These are phyloP conservation scores for Atlantisia rogersi DNA, from an alignment of 2,113 vertebrate genomes.

Conservation along the genomic window DNA sequence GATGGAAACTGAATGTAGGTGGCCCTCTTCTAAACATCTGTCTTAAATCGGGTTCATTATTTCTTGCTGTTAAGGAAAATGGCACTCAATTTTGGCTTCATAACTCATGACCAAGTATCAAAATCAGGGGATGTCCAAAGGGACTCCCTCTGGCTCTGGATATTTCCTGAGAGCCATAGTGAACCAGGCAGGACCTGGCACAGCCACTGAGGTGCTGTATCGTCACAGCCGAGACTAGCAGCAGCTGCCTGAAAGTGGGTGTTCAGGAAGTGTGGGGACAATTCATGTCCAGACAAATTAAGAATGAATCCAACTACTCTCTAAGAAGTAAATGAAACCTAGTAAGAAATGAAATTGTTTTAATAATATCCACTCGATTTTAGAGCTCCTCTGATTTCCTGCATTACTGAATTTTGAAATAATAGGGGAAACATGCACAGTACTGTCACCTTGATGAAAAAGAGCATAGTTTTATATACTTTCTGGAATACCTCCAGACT, in stretches of 20 bases:
- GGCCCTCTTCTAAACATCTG: not conserved
- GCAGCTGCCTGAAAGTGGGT: not conserved
- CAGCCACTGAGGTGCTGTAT: fast-evolving
- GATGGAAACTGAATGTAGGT: not conserved
- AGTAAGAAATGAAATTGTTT: not conserved
- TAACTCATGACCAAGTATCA: not conserved
- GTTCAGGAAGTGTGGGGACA: not conserved
- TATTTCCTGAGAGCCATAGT: not conserved
- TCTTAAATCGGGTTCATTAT: not conserved
- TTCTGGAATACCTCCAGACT: not conserved
- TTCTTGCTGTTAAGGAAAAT: not conserved
- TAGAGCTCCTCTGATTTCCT: not conserved
- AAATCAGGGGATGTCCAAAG: not conserved
- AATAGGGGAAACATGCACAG: not conserved
- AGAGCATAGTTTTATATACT: not conserved
- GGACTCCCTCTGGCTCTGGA: not conserved
- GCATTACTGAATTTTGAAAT: not conserved
- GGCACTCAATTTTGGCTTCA: not conserved
- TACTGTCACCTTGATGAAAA: not conserved
- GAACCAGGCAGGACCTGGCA: not conserved
- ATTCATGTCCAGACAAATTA: not conserved
- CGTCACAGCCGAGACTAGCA: too few species aligned
- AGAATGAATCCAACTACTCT: not conserved
- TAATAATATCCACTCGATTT: not conserved
- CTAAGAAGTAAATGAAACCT: not conserved